Percentiles rank a stretch among this genome's conserved stretches.
Conservation (phyloP, 2,113 vertebrate genomes). For the Microtus oregoni region DNA sequence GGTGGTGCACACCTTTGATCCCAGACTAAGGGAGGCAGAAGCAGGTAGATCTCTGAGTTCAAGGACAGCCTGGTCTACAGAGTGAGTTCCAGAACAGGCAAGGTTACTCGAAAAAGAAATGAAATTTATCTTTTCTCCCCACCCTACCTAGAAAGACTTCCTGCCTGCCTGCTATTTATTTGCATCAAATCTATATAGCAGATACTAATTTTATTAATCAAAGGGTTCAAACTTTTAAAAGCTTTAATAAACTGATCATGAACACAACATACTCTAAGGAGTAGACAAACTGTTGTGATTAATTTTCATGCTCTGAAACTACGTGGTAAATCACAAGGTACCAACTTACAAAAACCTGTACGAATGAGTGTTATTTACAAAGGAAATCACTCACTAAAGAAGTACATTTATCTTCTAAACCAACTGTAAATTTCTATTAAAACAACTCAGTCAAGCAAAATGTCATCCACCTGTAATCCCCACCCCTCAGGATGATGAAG, state of each 20-base stretch:
- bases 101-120: too few species aligned
- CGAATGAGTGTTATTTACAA: conserved; percentile 40
- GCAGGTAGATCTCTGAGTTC: too few species aligned
- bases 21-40: too few species aligned
- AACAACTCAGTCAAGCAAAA: neutral
- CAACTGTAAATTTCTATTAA: neutral
- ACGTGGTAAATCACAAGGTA: conserved; percentile 6
- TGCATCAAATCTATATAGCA: neutral
- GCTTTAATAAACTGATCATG: neutral
- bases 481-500: neutral
- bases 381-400: neutral
- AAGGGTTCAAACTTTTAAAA: conserved; percentile 25
- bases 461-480: neutral
- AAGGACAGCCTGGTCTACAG: too few species aligned
- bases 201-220: neutral
- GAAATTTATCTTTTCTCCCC: neutral
- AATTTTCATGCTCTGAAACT: neutral
- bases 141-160: neutral
- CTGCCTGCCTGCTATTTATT: neutral
- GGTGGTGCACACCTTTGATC: too few species aligned
- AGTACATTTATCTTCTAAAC: conserved; percentile 30
- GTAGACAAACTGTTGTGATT: conserved; percentile 24
- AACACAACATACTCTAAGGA: conserved; percentile 38
- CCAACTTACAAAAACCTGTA: conserved; percentile 14
- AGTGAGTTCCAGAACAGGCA: too few species aligned